Evolutionary conservation across 1,140 invertebrate species (phyloP), one percentile per base, ranked within the genome.

Genomic region (Portunus trituberculatus): DNA sequence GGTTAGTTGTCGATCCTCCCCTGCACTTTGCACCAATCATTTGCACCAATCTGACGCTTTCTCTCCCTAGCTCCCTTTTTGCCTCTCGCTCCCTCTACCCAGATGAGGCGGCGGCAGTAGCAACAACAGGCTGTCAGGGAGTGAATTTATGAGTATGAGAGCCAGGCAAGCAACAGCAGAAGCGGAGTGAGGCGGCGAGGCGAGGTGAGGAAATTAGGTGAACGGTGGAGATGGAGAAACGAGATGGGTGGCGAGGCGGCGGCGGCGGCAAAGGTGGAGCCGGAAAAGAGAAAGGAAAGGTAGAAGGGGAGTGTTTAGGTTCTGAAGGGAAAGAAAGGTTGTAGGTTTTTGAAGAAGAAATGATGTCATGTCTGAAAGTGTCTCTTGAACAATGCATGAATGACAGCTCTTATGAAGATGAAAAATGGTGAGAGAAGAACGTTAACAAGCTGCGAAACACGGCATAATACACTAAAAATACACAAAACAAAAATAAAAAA

Each of bases 111-210:
- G 67, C 67, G 67, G 67, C 20, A 76, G 67, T 76, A 76, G n/a
- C 67, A 76, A 76, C 67, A 76, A 76, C 67, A 76, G 67, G 67
- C 67, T 76, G 67, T 76, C 67, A n/a, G n/a, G 67, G 25, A n/a
- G 67, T 59, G 52, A 59, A 59, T 59, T 59, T 59, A 59, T 59
- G 52, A 59, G 52, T 59, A 59, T 59, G 52, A 59, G 52, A 20
- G 52, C 52, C 52, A 20, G 16, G 52, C 52, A 59, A 59, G 52
- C 52, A 76, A 20, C 67, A 76, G 6, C 67, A 76, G 67, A 8
- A 76, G 2, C 67, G 20, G 1, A 20, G 67, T n/a, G 67, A 76
- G 67, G 20, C 67, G n/a, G 67, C 12, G 67, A 20, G 52, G 52
- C 12, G 52, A 76, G 67, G 67, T 76, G 67, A 76, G 67, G 67